Evolutionary conservation across 2,797 vertebrate species (phyloP), one percentile per base, ranked within the genome.

Genomic region (Schizothorax lantsangensis): DNA sequence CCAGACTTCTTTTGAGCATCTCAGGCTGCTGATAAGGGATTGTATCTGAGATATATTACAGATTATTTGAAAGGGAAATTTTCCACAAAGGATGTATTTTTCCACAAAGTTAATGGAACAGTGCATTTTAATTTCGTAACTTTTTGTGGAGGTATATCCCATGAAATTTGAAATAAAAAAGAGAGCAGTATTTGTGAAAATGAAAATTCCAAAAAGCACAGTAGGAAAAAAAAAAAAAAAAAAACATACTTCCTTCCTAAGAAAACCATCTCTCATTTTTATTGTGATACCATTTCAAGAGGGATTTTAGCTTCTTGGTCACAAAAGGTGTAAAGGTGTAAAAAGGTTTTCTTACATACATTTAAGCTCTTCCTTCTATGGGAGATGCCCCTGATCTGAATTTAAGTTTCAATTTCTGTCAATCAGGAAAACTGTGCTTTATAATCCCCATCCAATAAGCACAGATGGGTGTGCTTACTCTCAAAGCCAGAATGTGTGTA

Each of bases 281-380:
- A 79, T 43, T 23, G 23, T 19, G 45, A 52, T 40, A 36, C 23
- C 15, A 40, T 49, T 43, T 68, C 36, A 52, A 40, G 2, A 30
- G n/a, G 5, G 45, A 69, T 54, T 79, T 66, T 2, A 40, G 36
- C 30, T 68, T 45, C 23, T 52, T 26, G 19, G 59, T 66, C 33
- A n/a, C 74, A 69, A 68, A 73, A 68, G 69, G 1, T 81, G 33
- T 54, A 71, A 88, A n/a, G n/a, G n/a, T n/a, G n/a, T 81, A 86
- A 81, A 19, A 84, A 86, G 84, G 82, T 81, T 92, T 92, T 89
- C 89, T 68, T 62, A 47, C 86, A 88, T 91, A 92, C 89, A 92
- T 91, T 88, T 91, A 92, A 86, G 36, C 86, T 57, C 17, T 64
- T 26, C 30, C 26, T 83, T 75, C 14, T 15, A 73, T 21, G 11